A percentile compares a stretch with the other conserved stretches of the same genome.
These are phyloP conservation scores for Oeneis ivallda DNA, from an alignment of 2,888 invertebrate genomes.

Conservation along the genomic window DNA sequence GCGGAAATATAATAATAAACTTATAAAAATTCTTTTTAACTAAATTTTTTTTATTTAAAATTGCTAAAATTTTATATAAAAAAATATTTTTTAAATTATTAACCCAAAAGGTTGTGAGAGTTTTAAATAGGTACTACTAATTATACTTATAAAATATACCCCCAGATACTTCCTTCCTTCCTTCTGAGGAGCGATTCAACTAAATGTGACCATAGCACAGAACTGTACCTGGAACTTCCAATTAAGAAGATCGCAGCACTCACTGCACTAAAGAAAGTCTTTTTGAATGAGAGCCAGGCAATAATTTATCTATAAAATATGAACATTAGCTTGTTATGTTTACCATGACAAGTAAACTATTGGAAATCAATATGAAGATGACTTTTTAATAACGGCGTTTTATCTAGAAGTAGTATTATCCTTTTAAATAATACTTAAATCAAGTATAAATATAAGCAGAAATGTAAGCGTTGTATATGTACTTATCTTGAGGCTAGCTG, in stretches of 20 bases:
- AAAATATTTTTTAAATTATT: too few species aligned
- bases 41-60: too few species aligned
- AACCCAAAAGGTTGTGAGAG: too few species aligned
- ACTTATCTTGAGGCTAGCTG: not conserved
- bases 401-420: conserved; percentile 8
- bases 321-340: conserved; percentile 5
- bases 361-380: not conserved
- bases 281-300: not conserved
- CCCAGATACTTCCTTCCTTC: too few species aligned
- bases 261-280: not conserved
- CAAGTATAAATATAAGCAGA: not conserved
- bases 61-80: too few species aligned
- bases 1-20: too few species aligned
- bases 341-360: not conserved
- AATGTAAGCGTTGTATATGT: not conserved
- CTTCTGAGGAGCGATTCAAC: too few species aligned
- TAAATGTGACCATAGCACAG: too few species aligned
- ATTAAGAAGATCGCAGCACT: not conserved
- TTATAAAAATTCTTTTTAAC: too few species aligned
- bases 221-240: not conserved
- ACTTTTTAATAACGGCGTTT: conserved; percentile 3
- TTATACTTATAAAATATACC: too few species aligned
- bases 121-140: too few species aligned
- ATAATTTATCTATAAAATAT: not conserved
- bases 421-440: not conserved